phyloP scores from a whole-genome alignment of 2,888 invertebrate genomes.

The Smittia sp. region DNA sequence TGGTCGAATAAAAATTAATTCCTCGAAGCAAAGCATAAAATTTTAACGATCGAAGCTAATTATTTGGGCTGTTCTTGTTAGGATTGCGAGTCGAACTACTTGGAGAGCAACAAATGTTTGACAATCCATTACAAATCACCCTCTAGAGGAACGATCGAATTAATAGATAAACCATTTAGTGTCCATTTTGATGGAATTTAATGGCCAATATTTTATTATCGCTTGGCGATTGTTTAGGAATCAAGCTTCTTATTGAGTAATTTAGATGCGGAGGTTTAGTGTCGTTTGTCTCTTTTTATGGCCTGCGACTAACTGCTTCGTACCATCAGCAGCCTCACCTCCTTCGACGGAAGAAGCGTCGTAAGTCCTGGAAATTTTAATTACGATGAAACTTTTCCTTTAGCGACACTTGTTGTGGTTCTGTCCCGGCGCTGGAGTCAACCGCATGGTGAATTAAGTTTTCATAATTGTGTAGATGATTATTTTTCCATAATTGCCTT shows the following conservation, averaged over 20 bases:
- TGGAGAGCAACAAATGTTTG: conserved; percentile 30
- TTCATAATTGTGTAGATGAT: conserved; percentile 26
- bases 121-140: not conserved
- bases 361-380: not conserved
- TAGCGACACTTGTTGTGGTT: conserved; percentile 38
- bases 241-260: conserved; percentile 25
- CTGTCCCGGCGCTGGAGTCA: not conserved
- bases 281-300: not conserved
- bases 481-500: conserved; percentile 34
- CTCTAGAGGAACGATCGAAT: conserved; percentile 19
- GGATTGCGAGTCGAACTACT: conserved; percentile 14
- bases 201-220: conserved; percentile 31
- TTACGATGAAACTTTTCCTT: conserved; percentile 8
- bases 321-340: not conserved
- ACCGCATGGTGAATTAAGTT: conserved; percentile 28
- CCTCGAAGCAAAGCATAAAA: not conserved
- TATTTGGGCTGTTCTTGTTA: not conserved
- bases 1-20: conserved; percentile 33
- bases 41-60: not conserved
- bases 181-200: conserved; percentile 30
- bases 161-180: conserved; percentile 41
- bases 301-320: not conserved
- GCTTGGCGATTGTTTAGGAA: not conserved
- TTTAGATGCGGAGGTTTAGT: conserved; percentile 21
- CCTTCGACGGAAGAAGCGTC: not conserved